Evolutionary conservation across 2,113 vertebrate species (phyloP).

Genomic region (Formicarius rufipectus): DNA sequence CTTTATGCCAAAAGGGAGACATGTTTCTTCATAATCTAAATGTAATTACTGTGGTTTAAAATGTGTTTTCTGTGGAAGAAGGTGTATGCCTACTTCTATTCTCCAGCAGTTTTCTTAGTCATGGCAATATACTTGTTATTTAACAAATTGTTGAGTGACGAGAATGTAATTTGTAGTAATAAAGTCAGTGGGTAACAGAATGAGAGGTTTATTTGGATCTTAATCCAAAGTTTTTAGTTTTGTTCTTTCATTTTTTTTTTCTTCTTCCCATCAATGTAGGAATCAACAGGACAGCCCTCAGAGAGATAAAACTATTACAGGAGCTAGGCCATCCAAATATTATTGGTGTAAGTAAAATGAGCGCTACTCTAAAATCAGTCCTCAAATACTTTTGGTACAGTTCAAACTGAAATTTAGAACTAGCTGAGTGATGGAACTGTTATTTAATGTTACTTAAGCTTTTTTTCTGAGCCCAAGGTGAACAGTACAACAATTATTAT

Average conservation of each 20-base stretch:
- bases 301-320: slow-evolving; percentile 96
- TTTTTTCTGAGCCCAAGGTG: neutral
- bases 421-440: neutral
- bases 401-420: neutral
- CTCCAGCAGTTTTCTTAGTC: neutral
- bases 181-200: neutral
- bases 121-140: neutral
- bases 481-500: neutral
- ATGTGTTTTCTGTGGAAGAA: neutral
- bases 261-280: slow-evolving; percentile 69
- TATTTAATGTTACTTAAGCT: neutral
- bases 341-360: slow-evolving; percentile 87
- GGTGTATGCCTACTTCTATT: neutral
- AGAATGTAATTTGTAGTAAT: neutral
- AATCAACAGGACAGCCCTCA: slow-evolving; percentile 95
- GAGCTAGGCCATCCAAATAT: slow-evolving; percentile 96
- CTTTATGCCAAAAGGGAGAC: neutral
- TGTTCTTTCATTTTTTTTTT: neutral
- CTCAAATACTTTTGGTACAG: neutral
- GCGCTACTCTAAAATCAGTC: neutral
- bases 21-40: neutral
- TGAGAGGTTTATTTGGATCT: neutral
- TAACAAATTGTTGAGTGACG: neutral
- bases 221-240: neutral
- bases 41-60: neutral